Base-by-base conservation (phyloP, 2,113 vertebrate genomes). In the Leptobrachium ailaonicum region DNA sequence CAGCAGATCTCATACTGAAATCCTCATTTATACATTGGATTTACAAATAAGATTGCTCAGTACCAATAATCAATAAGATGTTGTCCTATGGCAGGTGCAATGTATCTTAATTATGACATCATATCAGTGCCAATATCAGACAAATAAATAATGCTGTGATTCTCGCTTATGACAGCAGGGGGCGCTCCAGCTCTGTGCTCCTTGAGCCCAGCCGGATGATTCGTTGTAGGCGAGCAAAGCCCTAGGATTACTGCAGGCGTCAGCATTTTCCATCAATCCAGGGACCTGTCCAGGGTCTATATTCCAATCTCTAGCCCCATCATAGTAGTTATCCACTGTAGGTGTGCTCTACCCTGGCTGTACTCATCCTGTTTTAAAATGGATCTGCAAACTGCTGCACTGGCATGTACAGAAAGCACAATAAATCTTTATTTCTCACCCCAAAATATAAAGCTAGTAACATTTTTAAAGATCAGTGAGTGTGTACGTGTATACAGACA, bases 221-320 rank as follows among this genome's bases (percentile, higher is more conserved):
- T 50, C 1, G 42, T 4, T 14, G 14, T n/a, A 53, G 9, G 14
- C 45, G 50, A 50, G 79, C 64, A 81, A 10, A 74, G 64, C 78
- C 66, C 71, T 2, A 50, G 40, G 13, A 47, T 50, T 50, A 20
- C 66, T 12, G 64, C 53, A 68, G 71, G 62, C 42, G 64, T 60
- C 79, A 69, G 79, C 71, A 81, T 67, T 63, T 68, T 63, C 64
- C 72, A 62, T 69, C 62, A 64, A 60, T 58, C 43, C 2, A 40
- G 11, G 44, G 44, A n/a, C 32, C n/a, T 41, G 41, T 40, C 41
- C 58, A 11, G 12, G 11, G 12, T 41, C 20, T 43, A 44, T 10
- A 70, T 12, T 63, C 12, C 12, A 43, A 54, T 42, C 47, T 41
- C 56, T 12, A 32, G 20, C 62, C 63, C 32, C 45, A 42, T 41